Evolutionary conservation across 2,797 vertebrate species (phyloP).

Genomic region (Silurus lanzhouensis): DNA sequence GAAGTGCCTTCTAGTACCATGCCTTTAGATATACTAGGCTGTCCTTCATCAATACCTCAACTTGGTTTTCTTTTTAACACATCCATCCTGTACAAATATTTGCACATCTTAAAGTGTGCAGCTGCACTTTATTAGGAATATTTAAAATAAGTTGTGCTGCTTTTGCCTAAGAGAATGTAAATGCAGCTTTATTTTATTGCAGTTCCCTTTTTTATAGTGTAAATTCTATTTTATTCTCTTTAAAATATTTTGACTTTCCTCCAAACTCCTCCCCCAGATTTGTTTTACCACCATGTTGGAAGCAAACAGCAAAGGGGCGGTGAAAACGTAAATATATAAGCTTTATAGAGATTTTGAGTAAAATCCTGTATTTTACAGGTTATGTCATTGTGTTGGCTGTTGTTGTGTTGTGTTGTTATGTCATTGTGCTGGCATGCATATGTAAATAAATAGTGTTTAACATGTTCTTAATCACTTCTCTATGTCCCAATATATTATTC

Average conservation of each 20-base stretch:
- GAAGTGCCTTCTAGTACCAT: not conserved
- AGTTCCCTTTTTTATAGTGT: too few relatives aligned
- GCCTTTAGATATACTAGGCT: not conserved
- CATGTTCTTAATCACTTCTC: not conserved
- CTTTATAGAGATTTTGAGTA: not conserved
- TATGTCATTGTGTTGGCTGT: too few relatives aligned
- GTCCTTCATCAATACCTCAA: not conserved
- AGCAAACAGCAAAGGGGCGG: not conserved
- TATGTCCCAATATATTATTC: not conserved
- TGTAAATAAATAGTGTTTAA: not conserved
- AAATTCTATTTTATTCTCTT: too few relatives aligned
- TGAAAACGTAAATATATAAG: not conserved
- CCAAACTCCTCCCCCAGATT: not conserved
- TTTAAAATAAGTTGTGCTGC: too few relatives aligned
- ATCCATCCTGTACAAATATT: too few relatives aligned
- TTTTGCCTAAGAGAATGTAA: too few relatives aligned
- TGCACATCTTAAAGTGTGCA: too few relatives aligned
- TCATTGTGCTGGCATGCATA: too few relatives aligned
- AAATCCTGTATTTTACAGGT: not conserved
- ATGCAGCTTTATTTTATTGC: too few relatives aligned
- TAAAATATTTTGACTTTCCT: too few relatives aligned
- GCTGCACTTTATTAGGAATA: too few relatives aligned
- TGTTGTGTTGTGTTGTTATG: not conserved
- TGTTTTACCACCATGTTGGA: not conserved
- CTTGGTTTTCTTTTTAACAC: too few relatives aligned